Evolutionary conservation across 2,113 vertebrate species (phyloP).

Genomic region (Campylomormyrus tamandua): DNA sequence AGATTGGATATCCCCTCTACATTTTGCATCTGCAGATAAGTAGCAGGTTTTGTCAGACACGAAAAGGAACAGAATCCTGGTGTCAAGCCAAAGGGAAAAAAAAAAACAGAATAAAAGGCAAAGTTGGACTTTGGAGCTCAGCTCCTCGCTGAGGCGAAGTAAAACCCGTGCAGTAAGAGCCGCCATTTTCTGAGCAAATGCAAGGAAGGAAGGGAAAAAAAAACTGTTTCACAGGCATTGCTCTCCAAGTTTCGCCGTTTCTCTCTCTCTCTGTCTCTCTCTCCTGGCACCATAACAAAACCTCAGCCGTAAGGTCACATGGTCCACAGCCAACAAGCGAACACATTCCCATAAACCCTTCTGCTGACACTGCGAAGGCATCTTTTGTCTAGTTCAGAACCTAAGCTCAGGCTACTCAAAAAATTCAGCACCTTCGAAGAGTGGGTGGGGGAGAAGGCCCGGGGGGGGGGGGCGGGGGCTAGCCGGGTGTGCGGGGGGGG

Average conservation of each 20-base stretch:
- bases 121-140: conserved; percentile 75
- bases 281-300: conserved; percentile 73
- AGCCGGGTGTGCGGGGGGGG: no score
- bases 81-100: conserved; percentile 61
- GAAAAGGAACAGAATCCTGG: conserved; percentile 72
- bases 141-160: conserved; percentile 69
- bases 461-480: no score
- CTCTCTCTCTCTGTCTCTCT: conserved; percentile 47
- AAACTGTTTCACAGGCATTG: conserved; percentile 41
- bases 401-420: conserved; percentile 73
- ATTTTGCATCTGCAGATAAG: conserved; percentile 62
- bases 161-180: conserved; percentile 70
- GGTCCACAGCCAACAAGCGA: conserved; percentile 78
- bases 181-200: conserved; percentile 85
- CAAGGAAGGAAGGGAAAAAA: conserved; percentile 54
- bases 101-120: conserved; percentile 52
- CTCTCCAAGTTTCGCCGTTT: conserved; percentile 68
- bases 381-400: conserved; percentile 86
- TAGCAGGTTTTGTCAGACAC: conserved; percentile 73
- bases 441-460: conserved; percentile 18
- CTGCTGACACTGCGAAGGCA: conserved; percentile 90
- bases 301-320: conserved; percentile 80
- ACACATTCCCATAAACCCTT: conserved; percentile 79
- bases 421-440: conserved; percentile 81
- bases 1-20: conserved; percentile 49